phyloP scores from a whole-genome alignment of 2,113 vertebrate genomes.

The Rhinopomastus cyanomelas region DNA sequence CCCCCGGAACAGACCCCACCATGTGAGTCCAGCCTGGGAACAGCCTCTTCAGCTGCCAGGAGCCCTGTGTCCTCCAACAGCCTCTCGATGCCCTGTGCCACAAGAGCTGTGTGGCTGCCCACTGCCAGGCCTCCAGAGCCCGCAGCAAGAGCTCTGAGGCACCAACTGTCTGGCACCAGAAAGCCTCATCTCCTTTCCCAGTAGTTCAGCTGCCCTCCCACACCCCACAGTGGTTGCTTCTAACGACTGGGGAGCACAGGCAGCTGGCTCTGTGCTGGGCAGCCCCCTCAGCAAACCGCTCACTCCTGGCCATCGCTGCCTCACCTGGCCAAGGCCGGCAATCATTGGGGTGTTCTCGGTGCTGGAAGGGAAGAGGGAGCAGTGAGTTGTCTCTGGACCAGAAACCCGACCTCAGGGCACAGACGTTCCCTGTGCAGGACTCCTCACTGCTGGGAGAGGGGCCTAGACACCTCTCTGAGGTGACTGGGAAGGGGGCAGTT shows the following conservation, averaged over 20 bases:
- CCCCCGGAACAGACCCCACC: fast-evolving
- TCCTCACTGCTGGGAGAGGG: fast-evolving
- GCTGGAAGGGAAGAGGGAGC: constrained; percentile 68
- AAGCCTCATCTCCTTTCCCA: not conserved
- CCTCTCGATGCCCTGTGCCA: not conserved
- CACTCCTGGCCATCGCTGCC: not conserved
- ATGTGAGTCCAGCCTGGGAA: not conserved
- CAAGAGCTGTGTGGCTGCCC: not conserved
- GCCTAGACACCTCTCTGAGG: not conserved
- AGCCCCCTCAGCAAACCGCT: not conserved
- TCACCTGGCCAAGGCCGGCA: constrained; percentile 92
- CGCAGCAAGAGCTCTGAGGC: fast-evolving
- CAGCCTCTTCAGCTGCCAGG: not conserved
- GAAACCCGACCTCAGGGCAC: not conserved
- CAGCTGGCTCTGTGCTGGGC: not conserved
- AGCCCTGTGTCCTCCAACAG: not conserved
- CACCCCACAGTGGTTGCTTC: fast-evolving
- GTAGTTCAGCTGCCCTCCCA: fast-evolving
- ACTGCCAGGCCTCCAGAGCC: not conserved
- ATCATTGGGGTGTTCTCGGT: constrained; percentile 99
- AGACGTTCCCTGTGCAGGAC: fast-evolving
- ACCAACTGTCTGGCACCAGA: not conserved
- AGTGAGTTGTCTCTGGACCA: not conserved
- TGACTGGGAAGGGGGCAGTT: not conserved
- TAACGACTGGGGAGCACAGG: not conserved